These are phyloP conservation scores for Pristionchus maxplancki DNA, from an alignment of 2,888 invertebrate genomes.

Conservation along the genomic window DNA sequence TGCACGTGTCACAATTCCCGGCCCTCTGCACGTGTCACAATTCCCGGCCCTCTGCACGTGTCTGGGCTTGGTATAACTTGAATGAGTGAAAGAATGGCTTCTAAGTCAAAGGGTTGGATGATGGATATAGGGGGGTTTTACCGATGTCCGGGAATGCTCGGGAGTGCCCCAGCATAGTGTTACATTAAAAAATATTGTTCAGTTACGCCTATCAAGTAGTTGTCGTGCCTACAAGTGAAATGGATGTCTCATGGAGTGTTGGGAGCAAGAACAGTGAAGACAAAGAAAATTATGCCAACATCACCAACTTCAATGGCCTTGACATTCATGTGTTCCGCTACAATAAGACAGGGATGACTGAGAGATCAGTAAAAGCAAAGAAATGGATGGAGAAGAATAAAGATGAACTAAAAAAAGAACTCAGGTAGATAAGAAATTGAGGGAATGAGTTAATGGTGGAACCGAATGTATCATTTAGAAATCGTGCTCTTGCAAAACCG, in stretches of 20 bases:
- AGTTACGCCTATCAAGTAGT: background rate
- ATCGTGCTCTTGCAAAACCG: background rate
- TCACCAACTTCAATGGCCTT: background rate
- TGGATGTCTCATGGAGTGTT: background rate
- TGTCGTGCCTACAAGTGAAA: background rate
- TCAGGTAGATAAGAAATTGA: too few species aligned
- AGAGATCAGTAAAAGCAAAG: background rate
- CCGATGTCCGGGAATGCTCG: too few species aligned
- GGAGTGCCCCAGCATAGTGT: too few species aligned
- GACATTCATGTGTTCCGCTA: background rate
- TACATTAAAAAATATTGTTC: background rate
- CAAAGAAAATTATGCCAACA: background rate
- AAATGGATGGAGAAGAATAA: background rate
- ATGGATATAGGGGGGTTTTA: too few species aligned
- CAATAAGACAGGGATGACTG: background rate
- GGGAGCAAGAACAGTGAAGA: background rate
- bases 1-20: too few species aligned
- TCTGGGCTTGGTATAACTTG: too few species aligned
- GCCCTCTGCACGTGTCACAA: too few species aligned
- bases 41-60: too few species aligned
- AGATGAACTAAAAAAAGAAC: background rate
- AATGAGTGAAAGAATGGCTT: too few species aligned
- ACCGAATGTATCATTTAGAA: background rate
- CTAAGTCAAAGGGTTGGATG: too few species aligned
- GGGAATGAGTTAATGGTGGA: too few species aligned